Conservation (phyloP, 2,113 vertebrate species). For the Glareola pratincola region DNA sequence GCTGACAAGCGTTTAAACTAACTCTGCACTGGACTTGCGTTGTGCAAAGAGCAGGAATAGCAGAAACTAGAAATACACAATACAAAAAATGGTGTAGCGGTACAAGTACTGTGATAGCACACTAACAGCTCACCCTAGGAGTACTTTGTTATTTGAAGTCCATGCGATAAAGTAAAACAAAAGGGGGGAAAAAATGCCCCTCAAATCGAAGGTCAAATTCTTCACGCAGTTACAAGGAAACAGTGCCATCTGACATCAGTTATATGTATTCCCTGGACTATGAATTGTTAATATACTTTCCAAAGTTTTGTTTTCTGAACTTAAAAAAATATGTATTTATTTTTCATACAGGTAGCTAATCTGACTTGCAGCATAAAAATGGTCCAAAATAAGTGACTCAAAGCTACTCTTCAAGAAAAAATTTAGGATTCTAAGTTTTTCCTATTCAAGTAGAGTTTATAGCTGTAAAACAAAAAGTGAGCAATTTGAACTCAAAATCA, state of each 20-base stretch:
- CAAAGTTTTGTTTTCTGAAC: not conserved
- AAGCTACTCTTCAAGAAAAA: not conserved
- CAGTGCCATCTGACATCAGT: not conserved
- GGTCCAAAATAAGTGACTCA: not conserved
- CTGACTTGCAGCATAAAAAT: not conserved
- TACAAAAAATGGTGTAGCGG: not conserved
- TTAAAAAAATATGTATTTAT: not conserved
- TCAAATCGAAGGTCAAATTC: not conserved
- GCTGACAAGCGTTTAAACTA: not conserved
- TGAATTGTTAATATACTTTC: not conserved
- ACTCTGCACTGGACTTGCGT: not conserved
- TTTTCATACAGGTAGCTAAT: not conserved
- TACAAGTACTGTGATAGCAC: rapidly evolving
- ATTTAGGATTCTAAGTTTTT: not conserved
- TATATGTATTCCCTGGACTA: not conserved
- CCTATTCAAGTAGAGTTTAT: not conserved
- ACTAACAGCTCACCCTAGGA: not conserved
- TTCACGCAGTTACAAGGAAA: not conserved
- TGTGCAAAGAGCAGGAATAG: not conserved
- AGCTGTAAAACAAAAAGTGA: not conserved
- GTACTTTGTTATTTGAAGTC: not conserved
- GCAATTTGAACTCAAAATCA: not conserved
- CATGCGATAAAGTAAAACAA: not conserved
- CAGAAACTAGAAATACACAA: not conserved
- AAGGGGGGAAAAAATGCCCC: not conserved